Evolutionary conservation across 92 coral and sea anemone species (phyloP).

Genomic region (Parazoanthus swiftii): DNA sequence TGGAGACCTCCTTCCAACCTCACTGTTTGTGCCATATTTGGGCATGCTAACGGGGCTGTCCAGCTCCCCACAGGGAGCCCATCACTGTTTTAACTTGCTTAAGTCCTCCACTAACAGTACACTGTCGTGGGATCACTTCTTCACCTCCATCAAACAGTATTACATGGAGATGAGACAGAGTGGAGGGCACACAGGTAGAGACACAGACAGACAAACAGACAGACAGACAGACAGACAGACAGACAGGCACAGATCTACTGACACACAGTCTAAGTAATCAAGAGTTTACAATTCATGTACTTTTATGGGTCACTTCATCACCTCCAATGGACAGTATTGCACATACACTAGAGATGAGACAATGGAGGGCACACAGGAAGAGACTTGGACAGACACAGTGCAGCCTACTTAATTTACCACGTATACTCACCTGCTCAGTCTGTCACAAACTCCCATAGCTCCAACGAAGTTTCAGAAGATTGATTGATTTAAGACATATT

Average conservation of each 20-base stretch:
- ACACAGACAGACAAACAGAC: background rate
- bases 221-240: background rate
- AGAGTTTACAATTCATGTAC: slow-evolving; percentile 52
- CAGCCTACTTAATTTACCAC: too few species aligned
- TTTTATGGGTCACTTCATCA: slow-evolving; percentile 94
- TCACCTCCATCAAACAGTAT: slow-evolving; percentile 89
- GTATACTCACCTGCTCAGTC: slow-evolving; percentile 38
- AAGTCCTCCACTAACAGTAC: slow-evolving; percentile 82
- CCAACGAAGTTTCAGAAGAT: background rate
- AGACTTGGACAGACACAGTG: background rate
- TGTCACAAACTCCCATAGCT: slow-evolving; percentile 60
- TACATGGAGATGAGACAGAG: slow-evolving; percentile 89
- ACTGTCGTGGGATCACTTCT: slow-evolving; percentile 96
- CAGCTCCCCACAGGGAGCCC: slow-evolving; percentile 85
- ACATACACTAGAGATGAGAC: slow-evolving; percentile 69
- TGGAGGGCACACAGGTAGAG: slow-evolving; percentile 69
- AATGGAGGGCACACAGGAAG: slow-evolving; percentile 68
- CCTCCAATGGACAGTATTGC: slow-evolving; percentile 88
- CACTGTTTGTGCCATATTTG: slow-evolving; percentile 93
- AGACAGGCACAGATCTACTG: background rate
- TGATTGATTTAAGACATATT: too few species aligned
- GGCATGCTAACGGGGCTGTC: slow-evolving; percentile 90
- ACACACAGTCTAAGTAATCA: slow-evolving; percentile 61
- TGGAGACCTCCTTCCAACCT: slow-evolving; percentile 87
- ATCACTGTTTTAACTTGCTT: slow-evolving; percentile 91